Percentiles rank a stretch among this genome's conserved stretches.
These are phyloP conservation scores for Eulemur rubriventer DNA, from an alignment of 2,797 vertebrate species.

Conservation along the genomic window DNA sequence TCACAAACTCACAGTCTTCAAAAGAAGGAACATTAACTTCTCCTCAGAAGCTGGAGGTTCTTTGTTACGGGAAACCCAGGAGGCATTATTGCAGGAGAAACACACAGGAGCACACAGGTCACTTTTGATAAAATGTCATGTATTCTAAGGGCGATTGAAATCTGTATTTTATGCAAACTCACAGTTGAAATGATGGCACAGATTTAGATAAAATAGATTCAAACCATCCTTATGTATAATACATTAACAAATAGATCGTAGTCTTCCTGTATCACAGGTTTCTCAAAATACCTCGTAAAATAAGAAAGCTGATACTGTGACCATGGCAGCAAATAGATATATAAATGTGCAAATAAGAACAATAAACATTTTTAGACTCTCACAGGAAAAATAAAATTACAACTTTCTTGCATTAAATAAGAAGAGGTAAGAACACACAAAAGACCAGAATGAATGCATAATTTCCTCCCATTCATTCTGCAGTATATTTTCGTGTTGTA, in stretches of 20 bases:
- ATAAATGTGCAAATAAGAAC: conserved; percentile 15
- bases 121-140: conserved; percentile 71
- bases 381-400: neutral
- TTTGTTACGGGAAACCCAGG: conserved; percentile 63
- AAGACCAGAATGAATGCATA: neutral
- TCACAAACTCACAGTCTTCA: conserved; percentile 71
- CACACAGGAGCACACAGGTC: conserved; percentile 53
- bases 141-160: conserved; percentile 56
- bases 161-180: conserved; percentile 66
- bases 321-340: neutral
- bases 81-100: conserved; percentile 68
- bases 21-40: conserved; percentile 77
- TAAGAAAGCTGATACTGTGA: conserved; percentile 23
- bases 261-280: neutral
- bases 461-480: neutral
- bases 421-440: neutral
- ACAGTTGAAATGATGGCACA: conserved; percentile 40
- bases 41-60: conserved; percentile 54
- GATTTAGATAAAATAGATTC: conserved; percentile 63
- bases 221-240: conserved; percentile 59
- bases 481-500: neutral
- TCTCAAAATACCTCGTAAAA: conserved; percentile 49
- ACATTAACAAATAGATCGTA: conserved; percentile 59
- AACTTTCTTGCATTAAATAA: conserved; percentile 15
- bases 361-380: neutral